A percentile compares a stretch with the other conserved stretches of the same genome.
Evolutionary conservation across 2,888 invertebrate genomes (phyloP).

Genomic region (Aspidapion aeneum): DNA sequence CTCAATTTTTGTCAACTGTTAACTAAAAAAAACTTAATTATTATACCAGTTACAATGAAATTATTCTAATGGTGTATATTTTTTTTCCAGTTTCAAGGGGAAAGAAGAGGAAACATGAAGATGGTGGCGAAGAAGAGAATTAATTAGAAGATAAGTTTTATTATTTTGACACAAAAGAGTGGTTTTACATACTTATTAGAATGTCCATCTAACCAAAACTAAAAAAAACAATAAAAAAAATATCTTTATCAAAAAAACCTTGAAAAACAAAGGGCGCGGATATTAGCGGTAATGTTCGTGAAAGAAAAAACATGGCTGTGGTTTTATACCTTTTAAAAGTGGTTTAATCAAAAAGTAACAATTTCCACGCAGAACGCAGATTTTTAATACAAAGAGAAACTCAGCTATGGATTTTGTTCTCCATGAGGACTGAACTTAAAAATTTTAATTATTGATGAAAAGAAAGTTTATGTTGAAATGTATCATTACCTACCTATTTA

Average conservation of each 20-base stretch:
- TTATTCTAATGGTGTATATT: too few species aligned
- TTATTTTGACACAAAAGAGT: conserved; percentile 1
- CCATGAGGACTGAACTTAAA: background rate
- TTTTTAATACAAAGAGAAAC: background rate
- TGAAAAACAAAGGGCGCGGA: background rate
- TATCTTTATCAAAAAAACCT: background rate
- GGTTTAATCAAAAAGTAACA: background rate
- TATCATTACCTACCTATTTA: background rate
- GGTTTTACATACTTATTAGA: background rate
- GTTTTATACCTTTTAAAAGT: conserved; percentile 36
- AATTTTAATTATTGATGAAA: background rate
- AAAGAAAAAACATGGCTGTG: conserved; percentile 39
- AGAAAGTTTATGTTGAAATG: background rate
- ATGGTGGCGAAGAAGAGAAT: conserved; percentile 51
- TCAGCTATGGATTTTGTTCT: background rate
- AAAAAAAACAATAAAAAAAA: background rate
- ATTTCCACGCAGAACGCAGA: too few species aligned
- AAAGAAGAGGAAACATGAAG: conserved; percentile 71
- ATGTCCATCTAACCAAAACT: background rate
- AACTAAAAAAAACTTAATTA: too few species aligned
- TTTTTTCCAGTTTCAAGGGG: conserved; percentile 56
- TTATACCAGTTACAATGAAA: too few species aligned
- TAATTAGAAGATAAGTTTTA: conserved; percentile 29
- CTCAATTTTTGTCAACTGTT: too few species aligned
- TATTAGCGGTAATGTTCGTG: conserved; percentile 28